Base-by-base conservation (phyloP, 2,113 vertebrate species). In the Podarcis muralis region DNA sequence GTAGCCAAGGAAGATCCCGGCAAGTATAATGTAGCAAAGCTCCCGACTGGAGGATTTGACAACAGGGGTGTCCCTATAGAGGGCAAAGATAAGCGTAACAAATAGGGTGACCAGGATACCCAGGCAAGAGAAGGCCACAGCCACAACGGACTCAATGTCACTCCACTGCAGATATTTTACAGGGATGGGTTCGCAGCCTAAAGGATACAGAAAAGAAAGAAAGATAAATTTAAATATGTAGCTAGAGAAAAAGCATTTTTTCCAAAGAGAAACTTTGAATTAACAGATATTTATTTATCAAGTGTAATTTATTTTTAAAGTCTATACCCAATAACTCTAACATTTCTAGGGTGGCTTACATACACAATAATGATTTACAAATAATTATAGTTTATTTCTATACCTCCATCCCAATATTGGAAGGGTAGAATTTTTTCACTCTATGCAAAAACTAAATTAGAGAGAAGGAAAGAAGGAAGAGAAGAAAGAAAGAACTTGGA, bases 31-130 rank as follows among this genome's bases (percentile, higher is more conserved):
- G 81, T 98, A 99, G 96, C 99, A 99, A 85, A 99, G 99, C 94
- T 99, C 99, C 1, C 98, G 97, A 84, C 99, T 99, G 91, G 99
- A 99, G 35, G 99, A 99, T 94, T 99, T 99, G 75, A 99, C 99
- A 95, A 99, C 99, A 0, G 99, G 99, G 1, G 99, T 99, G 91
- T 99, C 99, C 69, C 98, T 98, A 96, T 99, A 99, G 90, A 99
- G 98, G 91, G 99, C 98, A 95, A 99, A 99, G 95, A 99, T 97
- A 87, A 99, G 98, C 37, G 98, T 99, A 93, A 99, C 99, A 92
- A 99, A 99, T 95, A 99, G 97, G 88, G 99, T 99, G 92, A 99
- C 97, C 32, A 99, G 97, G 94, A 99, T 99, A 69, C 99, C 99
- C 92, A 99, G 93, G 90, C 98, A 99, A 95, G 99, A 99, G 94